These are phyloP conservation scores for Drymonia ruficornis DNA, from an alignment of 2,888 invertebrate genomes.

Conservation along the genomic window DNA sequence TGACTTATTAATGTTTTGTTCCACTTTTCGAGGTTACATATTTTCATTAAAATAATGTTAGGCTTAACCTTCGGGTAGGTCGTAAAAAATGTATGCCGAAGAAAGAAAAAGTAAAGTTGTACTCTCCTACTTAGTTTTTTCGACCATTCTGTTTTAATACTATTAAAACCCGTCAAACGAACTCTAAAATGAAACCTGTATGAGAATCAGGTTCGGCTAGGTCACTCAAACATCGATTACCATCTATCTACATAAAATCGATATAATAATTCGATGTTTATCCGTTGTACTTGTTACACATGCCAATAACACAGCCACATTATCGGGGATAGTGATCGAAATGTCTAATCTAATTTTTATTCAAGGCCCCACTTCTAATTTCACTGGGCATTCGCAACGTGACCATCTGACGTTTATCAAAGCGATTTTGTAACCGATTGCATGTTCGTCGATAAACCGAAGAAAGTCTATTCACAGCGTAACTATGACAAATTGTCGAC, in stretches of 20 bases:
- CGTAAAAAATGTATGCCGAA: no score
- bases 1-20: neutral
- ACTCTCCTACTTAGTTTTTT: no score
- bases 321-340: conserved; percentile 40
- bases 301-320: conserved; percentile 32
- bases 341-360: conserved; percentile 36
- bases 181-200: conserved; percentile 16
- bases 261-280: conserved; percentile 23
- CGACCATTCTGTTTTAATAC: neutral
- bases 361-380: conserved; percentile 42
- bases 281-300: conserved; percentile 24
- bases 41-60: neutral
- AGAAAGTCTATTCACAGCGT: conserved; percentile 25
- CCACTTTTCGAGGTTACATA: neutral
- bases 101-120: no score
- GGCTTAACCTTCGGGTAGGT: no score
- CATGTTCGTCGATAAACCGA: conserved; percentile 26
- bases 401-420: conserved; percentile 33
- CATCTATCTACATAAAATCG: conserved; percentile 26
- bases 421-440: conserved; percentile 25
- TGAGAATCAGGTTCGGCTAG: conserved; percentile 15
- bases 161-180: conserved; percentile 8
- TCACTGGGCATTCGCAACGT: conserved; percentile 31
- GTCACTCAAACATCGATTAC: conserved; percentile 24
- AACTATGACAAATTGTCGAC: conserved; percentile 22